Conservation (phyloP, 2,113 vertebrate species). For the Daphoenositta chrysoptera region DNA sequence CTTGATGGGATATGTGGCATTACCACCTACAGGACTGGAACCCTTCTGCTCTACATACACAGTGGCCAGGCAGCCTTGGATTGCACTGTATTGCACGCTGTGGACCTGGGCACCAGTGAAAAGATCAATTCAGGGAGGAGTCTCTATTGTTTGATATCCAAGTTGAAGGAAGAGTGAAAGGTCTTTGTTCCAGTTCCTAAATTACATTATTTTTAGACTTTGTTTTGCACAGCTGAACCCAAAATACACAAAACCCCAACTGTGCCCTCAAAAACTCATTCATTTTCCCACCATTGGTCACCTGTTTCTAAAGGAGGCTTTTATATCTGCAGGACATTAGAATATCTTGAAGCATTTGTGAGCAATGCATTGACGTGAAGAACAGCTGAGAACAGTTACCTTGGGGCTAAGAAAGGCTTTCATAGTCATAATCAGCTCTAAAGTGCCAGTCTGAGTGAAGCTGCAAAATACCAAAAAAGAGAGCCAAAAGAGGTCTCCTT, state of each 20-base stretch:
- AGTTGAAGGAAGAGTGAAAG: background rate
- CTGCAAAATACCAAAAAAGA: background rate
- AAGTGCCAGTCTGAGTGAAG: background rate
- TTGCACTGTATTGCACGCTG: fast-evolving
- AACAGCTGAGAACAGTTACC: slow-evolving; percentile 39
- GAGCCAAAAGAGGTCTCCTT: background rate
- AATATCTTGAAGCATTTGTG: background rate
- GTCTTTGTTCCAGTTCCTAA: background rate
- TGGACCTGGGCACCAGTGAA: background rate
- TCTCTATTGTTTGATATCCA: background rate
- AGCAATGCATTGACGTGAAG: background rate
- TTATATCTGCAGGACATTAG: slow-evolving; percentile 32
- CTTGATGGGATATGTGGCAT: background rate
- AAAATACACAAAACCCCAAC: background rate
- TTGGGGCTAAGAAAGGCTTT: slow-evolving; percentile 2
- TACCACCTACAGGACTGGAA: background rate
- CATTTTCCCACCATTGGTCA: background rate
- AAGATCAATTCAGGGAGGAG: background rate
- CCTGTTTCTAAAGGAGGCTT: background rate
- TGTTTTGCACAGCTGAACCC: background rate
- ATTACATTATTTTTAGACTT: background rate
- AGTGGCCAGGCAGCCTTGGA: background rate
- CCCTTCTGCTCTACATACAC: fast-evolving
- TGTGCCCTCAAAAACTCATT: background rate
- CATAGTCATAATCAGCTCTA: background rate